A percentile compares a stretch with the other conserved stretches of the same genome.
These are phyloP conservation scores for Ylistrum balloti DNA, from an alignment of 1,140 invertebrate species.

Conservation along the genomic window DNA sequence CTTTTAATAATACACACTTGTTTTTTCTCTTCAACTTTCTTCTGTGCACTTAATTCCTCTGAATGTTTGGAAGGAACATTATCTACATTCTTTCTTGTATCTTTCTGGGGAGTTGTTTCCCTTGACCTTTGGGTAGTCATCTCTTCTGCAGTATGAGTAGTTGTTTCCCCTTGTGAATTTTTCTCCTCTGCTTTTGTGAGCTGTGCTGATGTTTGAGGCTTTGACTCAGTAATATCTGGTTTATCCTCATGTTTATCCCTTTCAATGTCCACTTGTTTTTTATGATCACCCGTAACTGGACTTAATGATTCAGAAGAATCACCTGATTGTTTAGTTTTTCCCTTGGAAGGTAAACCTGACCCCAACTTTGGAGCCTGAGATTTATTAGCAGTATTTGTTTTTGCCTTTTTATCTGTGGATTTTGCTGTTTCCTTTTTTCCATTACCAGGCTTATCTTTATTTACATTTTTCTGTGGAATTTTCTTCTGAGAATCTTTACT, in stretches of 20 bases:
- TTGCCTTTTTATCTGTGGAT: constrained; percentile 13
- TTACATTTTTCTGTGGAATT: neutral
- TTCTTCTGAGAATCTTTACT: constrained; percentile 1
- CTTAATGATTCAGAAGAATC: neutral
- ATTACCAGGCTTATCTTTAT: constrained; percentile 23
- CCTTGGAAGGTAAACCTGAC: neutral
- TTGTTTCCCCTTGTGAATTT: neutral
- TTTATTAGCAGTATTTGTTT: neutral
- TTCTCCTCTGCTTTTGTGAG: neutral
- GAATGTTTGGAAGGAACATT: neutral
- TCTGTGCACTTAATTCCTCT: neutral
- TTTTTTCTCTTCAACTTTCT: neutral
- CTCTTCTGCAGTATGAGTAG: neutral
- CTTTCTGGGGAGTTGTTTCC: constrained; percentile 18
- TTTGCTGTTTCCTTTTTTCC: constrained; percentile 31
- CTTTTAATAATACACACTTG: neutral
- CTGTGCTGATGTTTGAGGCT: neutral
- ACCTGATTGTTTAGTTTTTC: neutral
- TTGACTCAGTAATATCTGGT: neutral
- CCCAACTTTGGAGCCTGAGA: neutral
- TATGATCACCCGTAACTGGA: neutral
- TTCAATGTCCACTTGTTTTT: neutral
- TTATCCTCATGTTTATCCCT: neutral
- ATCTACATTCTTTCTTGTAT: neutral
- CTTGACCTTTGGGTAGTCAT: neutral